A percentile compares a stretch with the other conserved stretches of the same genome.
Evolutionary conservation across 92 coral and sea anemone species (phyloP).

Genomic region (Diadumene lineata): DNA sequence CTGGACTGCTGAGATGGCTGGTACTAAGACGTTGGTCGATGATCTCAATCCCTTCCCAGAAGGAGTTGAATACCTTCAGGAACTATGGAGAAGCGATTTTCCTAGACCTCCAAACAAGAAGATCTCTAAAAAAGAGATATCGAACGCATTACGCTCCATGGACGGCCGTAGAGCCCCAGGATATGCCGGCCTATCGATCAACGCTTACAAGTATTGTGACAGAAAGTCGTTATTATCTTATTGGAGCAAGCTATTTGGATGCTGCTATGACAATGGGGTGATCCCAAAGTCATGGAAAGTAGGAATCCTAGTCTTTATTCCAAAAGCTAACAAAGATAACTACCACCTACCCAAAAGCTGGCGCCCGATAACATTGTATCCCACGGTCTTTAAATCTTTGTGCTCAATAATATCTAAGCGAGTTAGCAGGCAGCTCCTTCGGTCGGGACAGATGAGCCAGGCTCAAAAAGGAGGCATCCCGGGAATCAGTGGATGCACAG

Average conservation of each 20-base stretch:
- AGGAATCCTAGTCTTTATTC: not conserved
- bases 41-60: not conserved
- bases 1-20: not conserved
- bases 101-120: not conserved
- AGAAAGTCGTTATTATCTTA: not conserved
- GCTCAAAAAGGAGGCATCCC: constrained; percentile 17
- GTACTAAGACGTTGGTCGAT: not conserved
- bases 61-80: not conserved
- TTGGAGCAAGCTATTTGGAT: not conserved
- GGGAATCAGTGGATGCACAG: not conserved
- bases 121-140: not conserved
- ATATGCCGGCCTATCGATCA: not conserved
- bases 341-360: not conserved
- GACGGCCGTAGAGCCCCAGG: not conserved
- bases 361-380: not conserved
- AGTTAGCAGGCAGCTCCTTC: not conserved
- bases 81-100: not conserved
- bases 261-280: not conserved
- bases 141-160: not conserved
- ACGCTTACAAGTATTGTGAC: not conserved
- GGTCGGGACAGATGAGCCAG: constrained; percentile 28
- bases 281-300: not conserved
- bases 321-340: not conserved
- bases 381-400: not conserved
- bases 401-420: not conserved